These are phyloP conservation scores for Zele albiditarsus DNA, from an alignment of 2,888 invertebrate species.

Conservation along the genomic window DNA sequence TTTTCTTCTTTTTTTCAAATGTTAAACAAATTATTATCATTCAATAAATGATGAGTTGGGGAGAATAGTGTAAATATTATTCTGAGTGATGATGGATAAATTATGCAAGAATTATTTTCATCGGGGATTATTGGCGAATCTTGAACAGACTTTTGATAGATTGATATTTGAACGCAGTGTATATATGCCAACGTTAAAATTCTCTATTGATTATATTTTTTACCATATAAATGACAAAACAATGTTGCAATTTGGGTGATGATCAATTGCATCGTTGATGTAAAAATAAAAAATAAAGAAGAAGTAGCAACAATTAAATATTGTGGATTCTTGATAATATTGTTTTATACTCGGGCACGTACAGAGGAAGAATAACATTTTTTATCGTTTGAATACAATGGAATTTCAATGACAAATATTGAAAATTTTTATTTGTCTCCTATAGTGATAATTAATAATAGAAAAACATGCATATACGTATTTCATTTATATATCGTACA, in stretches of 20 bases:
- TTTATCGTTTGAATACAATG: neutral
- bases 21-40: neutral
- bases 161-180: too few species aligned
- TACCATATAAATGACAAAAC: too few species aligned
- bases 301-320: neutral
- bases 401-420: neutral
- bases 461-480: neutral
- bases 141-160: too few species aligned
- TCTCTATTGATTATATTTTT: too few species aligned
- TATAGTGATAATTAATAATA: neutral
- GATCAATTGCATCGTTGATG: neutral
- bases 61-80: neutral
- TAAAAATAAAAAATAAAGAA: constrained; percentile 6
- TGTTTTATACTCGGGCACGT: constrained; percentile 20
- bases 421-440: neutral
- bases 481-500: neutral
- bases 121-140: too few species aligned
- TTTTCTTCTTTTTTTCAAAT: neutral
- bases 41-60: neutral
- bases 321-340: constrained; percentile 34
- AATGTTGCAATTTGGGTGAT: too few species aligned
- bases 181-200: too few species aligned
- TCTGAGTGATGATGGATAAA: too few species aligned
- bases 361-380: neutral
- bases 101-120: too few species aligned